phyloP scores from a whole-genome alignment of 2,888 invertebrate genomes.

The Prosopocoilus inquinatus region DNA sequence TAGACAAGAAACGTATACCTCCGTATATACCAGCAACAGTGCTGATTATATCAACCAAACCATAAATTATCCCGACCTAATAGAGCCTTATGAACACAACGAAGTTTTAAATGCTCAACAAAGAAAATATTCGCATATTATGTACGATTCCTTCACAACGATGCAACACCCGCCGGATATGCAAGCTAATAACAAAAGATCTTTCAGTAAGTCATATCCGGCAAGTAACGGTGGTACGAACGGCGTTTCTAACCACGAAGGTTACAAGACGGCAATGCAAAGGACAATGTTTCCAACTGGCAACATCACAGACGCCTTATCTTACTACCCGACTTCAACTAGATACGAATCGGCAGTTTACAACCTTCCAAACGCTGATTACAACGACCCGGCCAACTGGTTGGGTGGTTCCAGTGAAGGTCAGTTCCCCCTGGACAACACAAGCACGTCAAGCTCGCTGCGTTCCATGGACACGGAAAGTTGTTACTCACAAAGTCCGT shows the following conservation, averaged over 20 bases:
- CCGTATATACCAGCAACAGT: constrained; percentile 69
- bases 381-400: constrained; percentile 61
- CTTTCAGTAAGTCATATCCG: constrained; percentile 59
- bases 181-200: constrained; percentile 22
- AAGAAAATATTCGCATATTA: constrained; percentile 57
- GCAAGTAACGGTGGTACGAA: constrained; percentile 53
- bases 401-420: constrained; percentile 29
- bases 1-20: constrained; percentile 69
- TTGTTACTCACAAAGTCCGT: constrained; percentile 51
- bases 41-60: constrained; percentile 61
- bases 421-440: constrained; percentile 55
- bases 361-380: constrained; percentile 57
- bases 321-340: constrained; percentile 75
- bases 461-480: constrained; percentile 59
- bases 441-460: constrained; percentile 61
- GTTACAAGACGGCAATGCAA: constrained; percentile 63
- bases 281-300: constrained; percentile 70
- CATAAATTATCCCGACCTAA: constrained; percentile 65
- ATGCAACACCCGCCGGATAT: constrained; percentile 42
- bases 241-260: constrained; percentile 61
- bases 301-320: constrained; percentile 74
- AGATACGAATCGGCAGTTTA: constrained; percentile 58
- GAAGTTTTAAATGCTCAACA: constrained; percentile 50
- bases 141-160: constrained; percentile 57
- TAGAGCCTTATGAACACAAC: constrained; percentile 59